Conservation (phyloP, 2,797 vertebrate genomes). For the Bryconaethiops microstoma region DNA sequence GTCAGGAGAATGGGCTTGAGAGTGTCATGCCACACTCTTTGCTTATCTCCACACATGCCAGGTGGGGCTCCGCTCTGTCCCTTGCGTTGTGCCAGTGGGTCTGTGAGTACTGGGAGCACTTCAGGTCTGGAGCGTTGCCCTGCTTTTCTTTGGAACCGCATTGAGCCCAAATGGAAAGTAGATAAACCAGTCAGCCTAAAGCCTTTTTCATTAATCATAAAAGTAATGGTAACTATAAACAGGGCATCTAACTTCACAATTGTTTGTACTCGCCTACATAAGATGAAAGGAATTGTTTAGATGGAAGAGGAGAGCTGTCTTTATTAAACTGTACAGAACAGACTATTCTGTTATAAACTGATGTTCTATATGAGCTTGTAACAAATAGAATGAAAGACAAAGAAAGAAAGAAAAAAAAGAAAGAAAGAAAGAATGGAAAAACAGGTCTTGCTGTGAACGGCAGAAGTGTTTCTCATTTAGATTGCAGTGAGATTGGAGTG, state of each 20-base stretch:
- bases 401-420: neutral
- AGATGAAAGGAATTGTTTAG: conserved; percentile 37
- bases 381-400: no score
- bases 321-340: neutral
- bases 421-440: neutral
- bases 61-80: conserved; percentile 53
- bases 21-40: conserved; percentile 70
- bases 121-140: conserved; percentile 18
- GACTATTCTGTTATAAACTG: no score
- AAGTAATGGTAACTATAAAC: conserved; percentile 14
- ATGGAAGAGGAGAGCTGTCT: conserved; percentile 6
- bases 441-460: conserved; percentile 26
- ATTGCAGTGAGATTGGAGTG: conserved; percentile 5
- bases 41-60: conserved; percentile 71
- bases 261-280: conserved; percentile 27
- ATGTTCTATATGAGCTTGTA: no score
- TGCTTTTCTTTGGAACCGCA: conserved; percentile 14
- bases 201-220: conserved; percentile 31
- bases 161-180: conserved; percentile 29
- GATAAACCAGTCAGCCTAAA: conserved; percentile 28
- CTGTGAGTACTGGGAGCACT: conserved; percentile 46
- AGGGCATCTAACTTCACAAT: conserved; percentile 25
- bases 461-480: conserved; percentile 22
- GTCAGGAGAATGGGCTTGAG: conserved; percentile 67
- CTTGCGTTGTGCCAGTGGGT: conserved; percentile 28